Percentiles rank a stretch among this genome's conserved stretches.
These are phyloP conservation scores for Acridotheres tristis DNA, from an alignment of 2,797 vertebrate genomes.

Conservation along the genomic window DNA sequence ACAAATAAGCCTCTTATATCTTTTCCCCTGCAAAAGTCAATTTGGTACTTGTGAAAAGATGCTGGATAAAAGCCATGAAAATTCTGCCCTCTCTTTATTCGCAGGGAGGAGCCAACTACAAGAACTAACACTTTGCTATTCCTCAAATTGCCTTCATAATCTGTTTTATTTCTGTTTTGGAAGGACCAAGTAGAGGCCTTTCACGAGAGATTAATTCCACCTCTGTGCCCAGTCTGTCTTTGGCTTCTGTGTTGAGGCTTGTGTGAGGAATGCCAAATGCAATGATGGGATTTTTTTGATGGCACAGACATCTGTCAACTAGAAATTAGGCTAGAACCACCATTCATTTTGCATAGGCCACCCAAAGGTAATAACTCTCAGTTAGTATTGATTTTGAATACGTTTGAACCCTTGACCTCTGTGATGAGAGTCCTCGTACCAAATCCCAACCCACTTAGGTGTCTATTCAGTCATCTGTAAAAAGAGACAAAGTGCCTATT, in stretches of 20 bases:
- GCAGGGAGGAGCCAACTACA: not conserved
- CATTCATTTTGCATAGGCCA: not conserved
- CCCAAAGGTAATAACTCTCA: constrained; percentile 18
- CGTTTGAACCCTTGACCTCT: not conserved
- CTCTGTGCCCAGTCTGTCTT: constrained; percentile 24
- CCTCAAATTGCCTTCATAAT: not conserved
- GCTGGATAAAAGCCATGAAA: not conserved
- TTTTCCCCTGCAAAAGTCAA: constrained; percentile 1
- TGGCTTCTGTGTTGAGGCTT: not conserved
- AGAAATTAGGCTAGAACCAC: constrained; percentile 16
- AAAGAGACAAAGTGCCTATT: not conserved
- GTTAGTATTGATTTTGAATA: constrained; percentile 35
- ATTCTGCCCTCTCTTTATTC: not conserved
- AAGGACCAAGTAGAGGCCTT: not conserved
- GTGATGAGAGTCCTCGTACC: not conserved
- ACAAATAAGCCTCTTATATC: not conserved
- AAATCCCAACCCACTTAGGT: not conserved
- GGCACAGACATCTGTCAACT: constrained; percentile 20
- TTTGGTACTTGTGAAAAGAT: constrained; percentile 23
- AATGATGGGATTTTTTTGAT: constrained; percentile 24
- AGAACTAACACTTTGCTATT: not conserved
- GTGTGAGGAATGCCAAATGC: constrained; percentile 33
- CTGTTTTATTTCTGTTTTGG: constrained; percentile 33
- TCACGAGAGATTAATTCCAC: constrained; percentile 46
- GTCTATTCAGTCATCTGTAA: not conserved